Evolutionary conservation across 2,888 invertebrate species (phyloP), one percentile per base, ranked within the genome.

Genomic region (Cantharis nigra): DNA sequence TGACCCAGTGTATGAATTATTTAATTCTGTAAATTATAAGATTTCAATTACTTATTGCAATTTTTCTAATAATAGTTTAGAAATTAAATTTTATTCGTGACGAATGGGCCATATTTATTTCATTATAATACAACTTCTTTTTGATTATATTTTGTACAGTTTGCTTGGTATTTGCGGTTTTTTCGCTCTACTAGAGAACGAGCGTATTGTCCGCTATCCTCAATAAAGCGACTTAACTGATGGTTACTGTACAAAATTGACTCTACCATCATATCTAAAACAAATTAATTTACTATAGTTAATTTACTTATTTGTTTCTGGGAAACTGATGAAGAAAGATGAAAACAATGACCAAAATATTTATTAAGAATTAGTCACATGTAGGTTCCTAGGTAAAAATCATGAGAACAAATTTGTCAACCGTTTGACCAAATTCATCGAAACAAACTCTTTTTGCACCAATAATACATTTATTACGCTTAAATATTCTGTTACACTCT

Each of bases 101-200:
- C 65, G 65, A 67, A 64, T 64, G 16, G 64, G 64, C 16, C 16
- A 64, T 64, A 64, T 64, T 64, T 20, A 49, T 49, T 49, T 16
- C 64, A 64, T 64, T 64, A 64, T 64, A 20, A 13, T 64, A 20
- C 20, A 18, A 67, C 23, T 23, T 26, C 13, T 67, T 26, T 23
- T 67, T 67, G 26, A 67, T 67, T n/a, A 26, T 67, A 23, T 67
- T 67, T 67, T 67, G 9, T 67, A 67, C 20, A 67, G 65, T 20
- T 67, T 67, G 20, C 65, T n/a, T 67, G 20, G 65, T 20, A 23
- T 67, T 67, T 67, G 65, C 65, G 65, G 65, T 67, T 67, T 67
- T 67, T 67, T 67, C 65, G 65, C 65, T 67, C 65, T 67, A 67
- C 65, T 67, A 67, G 65, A 18, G 65, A 67, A 67, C 13, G 65